A percentile compares a stretch with the other conserved stretches of the same genome.
Conservation (phyloP, 35 echinoderm and acorn worm species). For the Lytechinus pictus region DNA sequence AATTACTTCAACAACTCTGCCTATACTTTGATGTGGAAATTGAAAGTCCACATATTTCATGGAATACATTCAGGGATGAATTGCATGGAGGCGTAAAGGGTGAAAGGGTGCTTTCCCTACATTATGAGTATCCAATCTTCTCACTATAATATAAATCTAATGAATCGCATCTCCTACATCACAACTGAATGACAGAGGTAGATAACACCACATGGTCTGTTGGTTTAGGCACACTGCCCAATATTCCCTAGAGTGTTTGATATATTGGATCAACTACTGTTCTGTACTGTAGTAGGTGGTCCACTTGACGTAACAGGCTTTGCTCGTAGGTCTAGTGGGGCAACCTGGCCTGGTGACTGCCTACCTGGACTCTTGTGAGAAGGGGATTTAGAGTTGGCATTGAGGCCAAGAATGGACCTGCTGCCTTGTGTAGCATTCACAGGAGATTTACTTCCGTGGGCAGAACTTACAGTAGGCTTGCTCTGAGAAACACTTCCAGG, state of each 20-base stretch:
- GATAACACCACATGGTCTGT: neutral
- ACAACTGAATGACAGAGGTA: constrained; percentile 23
- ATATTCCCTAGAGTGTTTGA: neutral
- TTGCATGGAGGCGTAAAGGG: neutral
- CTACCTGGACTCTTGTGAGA: neutral
- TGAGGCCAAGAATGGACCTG: neutral
- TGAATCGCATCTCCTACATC: neutral
- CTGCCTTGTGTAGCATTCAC: neutral
- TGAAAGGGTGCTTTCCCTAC: neutral
- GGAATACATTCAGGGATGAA: neutral
- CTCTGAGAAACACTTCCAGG: too few relatives aligned
- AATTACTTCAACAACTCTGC: neutral
- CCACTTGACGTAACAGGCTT: neutral
- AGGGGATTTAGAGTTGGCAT: neutral
- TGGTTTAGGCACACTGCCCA: neutral
- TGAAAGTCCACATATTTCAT: neutral
- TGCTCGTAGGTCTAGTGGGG: neutral
- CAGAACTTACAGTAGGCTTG: neutral
- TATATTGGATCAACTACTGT: constrained; percentile 1
- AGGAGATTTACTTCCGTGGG: neutral
- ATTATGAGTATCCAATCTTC: neutral
- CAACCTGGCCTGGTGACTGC: constrained; percentile 13
- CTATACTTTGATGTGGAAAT: neutral
- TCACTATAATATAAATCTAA: neutral
- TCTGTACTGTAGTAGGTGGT: neutral